These are phyloP conservation scores for Caenorhabditis angaria DNA, from an alignment of 2,888 invertebrate species.

Conservation along the genomic window DNA sequence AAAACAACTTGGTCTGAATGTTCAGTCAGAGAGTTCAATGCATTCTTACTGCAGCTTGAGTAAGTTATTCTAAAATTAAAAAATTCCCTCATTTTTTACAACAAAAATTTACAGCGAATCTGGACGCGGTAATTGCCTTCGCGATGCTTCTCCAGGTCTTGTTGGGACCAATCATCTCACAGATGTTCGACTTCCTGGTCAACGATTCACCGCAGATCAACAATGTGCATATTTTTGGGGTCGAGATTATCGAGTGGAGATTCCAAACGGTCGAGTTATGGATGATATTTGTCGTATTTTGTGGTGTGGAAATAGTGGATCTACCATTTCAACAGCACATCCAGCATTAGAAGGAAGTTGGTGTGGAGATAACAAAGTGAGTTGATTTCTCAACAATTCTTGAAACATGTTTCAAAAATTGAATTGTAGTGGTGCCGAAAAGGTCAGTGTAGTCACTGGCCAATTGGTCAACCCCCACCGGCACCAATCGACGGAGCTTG, in stretches of 20 bases:
- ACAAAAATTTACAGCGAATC: constrained; percentile 62
- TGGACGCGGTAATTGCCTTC: constrained; percentile 68
- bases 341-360: constrained; percentile 72
- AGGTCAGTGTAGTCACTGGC: constrained; percentile 67
- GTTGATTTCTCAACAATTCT: background rate
- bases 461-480: constrained; percentile 33
- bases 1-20: constrained; percentile 72
- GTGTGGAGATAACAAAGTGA: constrained; percentile 67
- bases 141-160: constrained; percentile 63
- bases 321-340: constrained; percentile 72
- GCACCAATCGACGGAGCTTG: constrained; percentile 65
- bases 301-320: constrained; percentile 72
- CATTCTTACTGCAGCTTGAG: constrained; percentile 70
- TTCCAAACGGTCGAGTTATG: constrained; percentile 67
- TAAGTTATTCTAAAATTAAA: constrained; percentile 33
- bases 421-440: constrained; percentile 69
- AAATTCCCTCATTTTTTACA: too few relatives aligned
- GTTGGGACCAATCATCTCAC: constrained; percentile 62
- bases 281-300: constrained; percentile 71
- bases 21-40: constrained; percentile 70
- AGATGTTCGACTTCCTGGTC: constrained; percentile 65
- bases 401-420: background rate
- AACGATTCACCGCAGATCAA: constrained; percentile 71
- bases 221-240: constrained; percentile 73
- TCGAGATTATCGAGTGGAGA: constrained; percentile 69